Conservation (phyloP, 1,140 invertebrate genomes). For the Octopus bimaculoides region DNA sequence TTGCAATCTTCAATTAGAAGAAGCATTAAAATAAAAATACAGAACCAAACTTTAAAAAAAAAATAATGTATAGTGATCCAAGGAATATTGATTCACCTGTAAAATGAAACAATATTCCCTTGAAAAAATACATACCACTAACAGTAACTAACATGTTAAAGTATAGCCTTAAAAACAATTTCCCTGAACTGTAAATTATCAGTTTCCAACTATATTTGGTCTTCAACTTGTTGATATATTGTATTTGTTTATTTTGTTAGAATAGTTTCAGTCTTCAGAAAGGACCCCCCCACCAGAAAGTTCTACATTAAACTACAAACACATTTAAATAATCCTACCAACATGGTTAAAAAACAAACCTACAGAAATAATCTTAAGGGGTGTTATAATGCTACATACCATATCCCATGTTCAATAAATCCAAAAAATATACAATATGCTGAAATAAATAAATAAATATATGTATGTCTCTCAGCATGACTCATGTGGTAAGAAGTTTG, state of each 20-base stretch:
- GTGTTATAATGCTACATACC: not conserved
- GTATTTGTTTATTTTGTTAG: no score
- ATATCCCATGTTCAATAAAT: not conserved
- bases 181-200: conserved; percentile 17
- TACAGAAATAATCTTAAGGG: not conserved
- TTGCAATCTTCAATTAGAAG: conserved; percentile 24
- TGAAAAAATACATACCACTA: no score
- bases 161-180: not conserved
- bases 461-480: no score
- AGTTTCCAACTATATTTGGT: not conserved
- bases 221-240: no score
- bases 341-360: not conserved
- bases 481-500: no score
- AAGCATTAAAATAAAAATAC: not conserved
- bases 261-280: not conserved
- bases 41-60: not conserved
- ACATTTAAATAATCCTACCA: not conserved
- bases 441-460: not conserved
- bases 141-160: no score
- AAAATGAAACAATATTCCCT: no score
- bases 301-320: not conserved
- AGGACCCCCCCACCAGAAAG: not conserved
- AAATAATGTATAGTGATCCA: not conserved
- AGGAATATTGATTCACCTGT: no score
- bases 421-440: not conserved